phyloP scores from a whole-genome alignment of 2,113 vertebrate genomes.

The Aythya baeri region DNA sequence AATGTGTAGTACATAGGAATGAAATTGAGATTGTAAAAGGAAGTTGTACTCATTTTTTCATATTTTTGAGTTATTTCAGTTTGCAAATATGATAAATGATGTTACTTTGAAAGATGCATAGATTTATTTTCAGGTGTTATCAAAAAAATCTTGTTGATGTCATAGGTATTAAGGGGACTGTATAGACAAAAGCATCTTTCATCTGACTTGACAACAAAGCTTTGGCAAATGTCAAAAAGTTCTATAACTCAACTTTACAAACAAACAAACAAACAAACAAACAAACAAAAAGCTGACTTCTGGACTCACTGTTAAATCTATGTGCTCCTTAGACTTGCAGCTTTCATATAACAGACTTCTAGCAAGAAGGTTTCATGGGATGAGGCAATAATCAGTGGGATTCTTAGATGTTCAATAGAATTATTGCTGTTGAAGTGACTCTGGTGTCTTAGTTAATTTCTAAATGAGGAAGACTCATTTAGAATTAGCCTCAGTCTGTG shows the following conservation, averaged over 20 bases:
- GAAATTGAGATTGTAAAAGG: background rate
- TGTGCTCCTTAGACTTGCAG: background rate
- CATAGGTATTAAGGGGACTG: slow-evolving; percentile 16
- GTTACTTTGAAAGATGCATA: background rate
- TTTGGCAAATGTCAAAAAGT: slow-evolving; percentile 23
- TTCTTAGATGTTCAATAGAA: background rate
- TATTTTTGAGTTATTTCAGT: background rate
- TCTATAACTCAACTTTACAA: background rate
- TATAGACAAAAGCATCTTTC: slow-evolving; percentile 46
- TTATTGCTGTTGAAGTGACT: background rate
- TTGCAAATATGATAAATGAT: background rate
- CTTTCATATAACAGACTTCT: slow-evolving; percentile 8
- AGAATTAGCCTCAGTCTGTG: too few species aligned
- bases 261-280: background rate
- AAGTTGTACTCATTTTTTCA: background rate
- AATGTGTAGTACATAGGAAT: rapidly evolving
- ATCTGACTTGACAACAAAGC: slow-evolving; percentile 35
- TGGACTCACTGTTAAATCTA: background rate
- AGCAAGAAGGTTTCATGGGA: background rate
- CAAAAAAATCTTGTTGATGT: slow-evolving; percentile 2
- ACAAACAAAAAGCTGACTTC: background rate
- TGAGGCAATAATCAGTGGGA: background rate
- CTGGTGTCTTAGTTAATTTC: background rate
- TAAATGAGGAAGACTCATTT: background rate
- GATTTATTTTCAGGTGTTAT: slow-evolving; percentile 34